Evolutionary conservation across 1,140 invertebrate genomes (phyloP).

Genomic region (Heterodera carotae): DNA sequence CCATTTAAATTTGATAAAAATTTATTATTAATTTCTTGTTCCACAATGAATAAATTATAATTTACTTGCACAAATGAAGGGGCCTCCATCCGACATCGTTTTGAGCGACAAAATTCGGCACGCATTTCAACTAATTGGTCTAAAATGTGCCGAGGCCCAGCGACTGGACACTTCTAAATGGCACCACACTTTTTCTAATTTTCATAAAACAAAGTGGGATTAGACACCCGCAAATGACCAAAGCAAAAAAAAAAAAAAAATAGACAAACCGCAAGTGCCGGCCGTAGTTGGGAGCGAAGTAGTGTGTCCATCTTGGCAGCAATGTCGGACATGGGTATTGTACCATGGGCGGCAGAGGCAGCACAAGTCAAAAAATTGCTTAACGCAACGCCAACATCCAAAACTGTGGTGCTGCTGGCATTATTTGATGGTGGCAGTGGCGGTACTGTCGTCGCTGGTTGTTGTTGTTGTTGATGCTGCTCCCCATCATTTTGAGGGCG

Average conservation of each 20-base stretch:
- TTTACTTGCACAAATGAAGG: background rate
- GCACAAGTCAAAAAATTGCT: background rate
- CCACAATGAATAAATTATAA: no score
- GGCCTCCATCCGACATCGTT: background rate
- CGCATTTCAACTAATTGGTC: background rate
- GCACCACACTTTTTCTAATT: no score
- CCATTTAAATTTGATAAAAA: no score
- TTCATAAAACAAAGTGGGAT: no score
- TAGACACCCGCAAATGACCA: no score
- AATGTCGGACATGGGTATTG: background rate
- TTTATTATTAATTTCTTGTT: no score
- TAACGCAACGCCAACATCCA: background rate
- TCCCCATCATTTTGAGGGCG: background rate
- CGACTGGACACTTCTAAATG: background rate
- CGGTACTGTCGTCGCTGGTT: background rate
- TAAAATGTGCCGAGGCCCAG: background rate
- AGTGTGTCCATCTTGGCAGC: slow-evolving; percentile 3
- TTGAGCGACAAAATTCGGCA: background rate
- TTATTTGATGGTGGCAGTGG: background rate
- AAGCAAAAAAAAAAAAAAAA: no score
- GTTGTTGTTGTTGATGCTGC: no score
- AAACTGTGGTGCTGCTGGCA: background rate
- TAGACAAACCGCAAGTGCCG: background rate
- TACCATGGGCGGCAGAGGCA: background rate
- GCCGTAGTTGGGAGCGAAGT: background rate